Base-by-base conservation (phyloP, 2,113 vertebrate species). In the Fulmarus glacialis region DNA sequence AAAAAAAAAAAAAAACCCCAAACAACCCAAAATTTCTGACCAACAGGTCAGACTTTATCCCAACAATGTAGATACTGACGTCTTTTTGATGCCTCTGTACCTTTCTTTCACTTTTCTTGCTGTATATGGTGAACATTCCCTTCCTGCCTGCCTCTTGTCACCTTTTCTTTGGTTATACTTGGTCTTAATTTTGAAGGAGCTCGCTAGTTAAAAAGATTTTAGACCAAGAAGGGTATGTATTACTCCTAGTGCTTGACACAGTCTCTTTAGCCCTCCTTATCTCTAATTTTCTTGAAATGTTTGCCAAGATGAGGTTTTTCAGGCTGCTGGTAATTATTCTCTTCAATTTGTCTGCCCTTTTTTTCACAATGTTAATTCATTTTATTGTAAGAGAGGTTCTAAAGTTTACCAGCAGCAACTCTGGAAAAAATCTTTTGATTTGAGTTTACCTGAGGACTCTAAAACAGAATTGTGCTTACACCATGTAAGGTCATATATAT, bases 1-100 rank as follows among this genome's bases (percentile, higher is more conserved):
- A 7, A 29, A 58, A 42, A 62, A 89, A 15, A 4, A 15, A 27
- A 11, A 10, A 34, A 56, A 53, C 5, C 53, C 10, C 48, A 43
- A 62, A 24, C 15, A 43, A 62, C 21, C 15, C 5, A 16, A 53
- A 81, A 42, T 70, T 43, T 43, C 24, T 70, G 55, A 62, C 40
- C 34, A 74, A 22, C 40, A 87, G 34, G 21, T 92, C 55, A 58
- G 19, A 30, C 38, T 74, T 79, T 58, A 16, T 78, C 29, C 40
- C 12, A 58, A 0, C 23, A 23, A 1, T 78, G 4, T 30, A 32
- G 40, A 36, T 70, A 50, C 9, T 53, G 45, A 27, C 10, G 23
- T 40, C 15, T 66, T 82, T 87, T 52, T 81, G 17, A 66, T 87
- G 34, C 43, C 17, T 58, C 17, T 70, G 32, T 81, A 45, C 15